phyloP scores from a whole-genome alignment of 2,888 invertebrate genomes.

The Mongoloraphidia duomilia region DNA sequence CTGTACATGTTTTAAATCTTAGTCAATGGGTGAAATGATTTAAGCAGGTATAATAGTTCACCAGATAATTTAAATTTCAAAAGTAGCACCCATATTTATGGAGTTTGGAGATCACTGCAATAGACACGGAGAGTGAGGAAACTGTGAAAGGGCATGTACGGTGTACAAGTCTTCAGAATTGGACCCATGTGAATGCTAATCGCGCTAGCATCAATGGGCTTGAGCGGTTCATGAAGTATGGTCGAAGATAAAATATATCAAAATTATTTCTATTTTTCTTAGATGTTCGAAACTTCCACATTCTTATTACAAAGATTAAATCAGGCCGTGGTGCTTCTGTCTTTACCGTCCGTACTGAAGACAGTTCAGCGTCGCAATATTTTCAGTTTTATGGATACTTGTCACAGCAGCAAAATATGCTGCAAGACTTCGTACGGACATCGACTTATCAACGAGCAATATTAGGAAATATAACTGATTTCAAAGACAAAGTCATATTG shows the following conservation, averaged over 20 bases:
- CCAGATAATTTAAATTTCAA: too few species aligned
- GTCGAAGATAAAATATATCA: neutral
- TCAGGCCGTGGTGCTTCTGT: conserved; percentile 64
- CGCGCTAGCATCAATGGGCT: neutral
- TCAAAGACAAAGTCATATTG: conserved; percentile 80
- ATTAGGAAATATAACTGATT: conserved; percentile 82
- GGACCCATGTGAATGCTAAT: neutral
- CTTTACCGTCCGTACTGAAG: conserved; percentile 92
- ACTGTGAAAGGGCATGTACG: too few species aligned
- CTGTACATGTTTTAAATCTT: too few species aligned
- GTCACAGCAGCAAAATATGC: conserved; percentile 99
- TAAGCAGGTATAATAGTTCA: too few species aligned
- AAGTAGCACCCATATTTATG: too few species aligned
- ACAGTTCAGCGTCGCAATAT: conserved; percentile 96
- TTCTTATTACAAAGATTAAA: conserved; percentile 57
- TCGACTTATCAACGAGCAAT: conserved; percentile 98
- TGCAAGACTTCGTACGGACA: conserved; percentile 98
- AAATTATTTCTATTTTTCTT: conserved; percentile 14
- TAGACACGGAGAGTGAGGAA: too few species aligned
- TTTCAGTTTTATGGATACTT: conserved; percentile 99
- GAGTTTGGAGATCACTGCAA: too few species aligned
- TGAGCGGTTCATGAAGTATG: too few species aligned
- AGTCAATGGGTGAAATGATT: too few species aligned
- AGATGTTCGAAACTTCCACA: conserved; percentile 63
- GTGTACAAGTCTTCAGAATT: too few species aligned